phyloP scores from a whole-genome alignment of 2,888 invertebrate species.

The Polyommatus iphigenia region DNA sequence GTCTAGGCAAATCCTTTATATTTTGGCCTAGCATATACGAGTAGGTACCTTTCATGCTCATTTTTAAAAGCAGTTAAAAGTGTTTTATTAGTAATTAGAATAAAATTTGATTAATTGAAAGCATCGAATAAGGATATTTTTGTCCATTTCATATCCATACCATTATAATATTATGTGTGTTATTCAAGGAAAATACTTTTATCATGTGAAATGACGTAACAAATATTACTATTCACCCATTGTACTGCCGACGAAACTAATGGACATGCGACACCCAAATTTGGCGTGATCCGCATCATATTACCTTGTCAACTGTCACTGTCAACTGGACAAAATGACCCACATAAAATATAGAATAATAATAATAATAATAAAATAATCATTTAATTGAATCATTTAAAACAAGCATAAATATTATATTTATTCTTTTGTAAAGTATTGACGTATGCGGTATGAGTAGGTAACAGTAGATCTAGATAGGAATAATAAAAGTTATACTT shows the following conservation, averaged over 20 bases:
- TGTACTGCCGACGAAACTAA: conserved; percentile 11
- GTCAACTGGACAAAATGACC: conserved; percentile 28
- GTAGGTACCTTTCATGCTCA: neutral
- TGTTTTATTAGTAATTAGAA: too few relatives aligned
- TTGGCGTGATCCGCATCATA: conserved; percentile 33
- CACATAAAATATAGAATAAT: conserved; percentile 14
- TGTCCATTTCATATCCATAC: neutral
- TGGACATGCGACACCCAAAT: conserved; percentile 31
- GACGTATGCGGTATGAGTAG: neutral
- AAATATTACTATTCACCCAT: conserved; percentile 25
- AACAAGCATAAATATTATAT: neutral
- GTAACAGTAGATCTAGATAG: neutral
- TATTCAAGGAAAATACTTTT: conserved; percentile 16
- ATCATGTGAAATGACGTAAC: conserved; percentile 9
- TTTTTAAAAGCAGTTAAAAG: neutral
- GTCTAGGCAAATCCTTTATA: neutral
- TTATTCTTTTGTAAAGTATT: too few relatives aligned
- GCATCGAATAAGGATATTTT: neutral
- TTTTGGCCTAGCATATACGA: neutral
- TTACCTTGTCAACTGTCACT: conserved; percentile 33
- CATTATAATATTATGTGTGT: neutral
- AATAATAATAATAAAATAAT: neutral
- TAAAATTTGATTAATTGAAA: neutral
- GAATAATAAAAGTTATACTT: neutral
- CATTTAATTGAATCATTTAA: neutral